Conservation (phyloP, 2,888 invertebrate species). For the Catocala fraxini region DNA sequence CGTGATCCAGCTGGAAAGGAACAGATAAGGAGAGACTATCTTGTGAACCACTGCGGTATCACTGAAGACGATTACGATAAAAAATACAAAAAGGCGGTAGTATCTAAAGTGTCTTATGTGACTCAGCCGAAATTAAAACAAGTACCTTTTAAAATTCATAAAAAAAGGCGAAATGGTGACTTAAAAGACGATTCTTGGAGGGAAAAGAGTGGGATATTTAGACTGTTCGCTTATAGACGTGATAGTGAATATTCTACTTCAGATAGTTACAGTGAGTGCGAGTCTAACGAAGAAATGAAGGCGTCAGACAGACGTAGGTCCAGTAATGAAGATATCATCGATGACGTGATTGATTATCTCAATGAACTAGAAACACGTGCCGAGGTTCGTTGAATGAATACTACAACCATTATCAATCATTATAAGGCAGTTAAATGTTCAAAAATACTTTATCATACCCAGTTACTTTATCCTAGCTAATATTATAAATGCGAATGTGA, state of each 20-base stretch:
- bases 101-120: conserved; percentile 58
- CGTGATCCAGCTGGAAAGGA: conserved; percentile 77
- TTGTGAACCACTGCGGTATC: conserved; percentile 78
- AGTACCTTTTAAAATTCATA: conserved; percentile 82
- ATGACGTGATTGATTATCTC: conserved; percentile 54
- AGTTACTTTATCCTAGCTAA: too few species aligned
- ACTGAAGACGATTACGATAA: conserved; percentile 78
- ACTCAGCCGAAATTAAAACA: conserved; percentile 73
- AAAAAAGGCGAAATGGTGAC: conserved; percentile 62
- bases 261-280: conserved; percentile 83
- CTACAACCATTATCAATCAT: background rate
- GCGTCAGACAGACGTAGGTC: conserved; percentile 36
- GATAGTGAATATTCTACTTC: conserved; percentile 78
- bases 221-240: conserved; percentile 71
- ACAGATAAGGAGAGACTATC: conserved; percentile 79
- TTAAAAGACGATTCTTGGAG: conserved; percentile 76
- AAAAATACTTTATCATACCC: too few species aligned
- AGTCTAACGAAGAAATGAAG: conserved; percentile 64
- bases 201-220: conserved; percentile 76
- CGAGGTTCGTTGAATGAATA: conserved; percentile 14
- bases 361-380: conserved; percentile 50
- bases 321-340: conserved; percentile 45
- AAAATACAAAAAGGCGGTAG: conserved; percentile 60
- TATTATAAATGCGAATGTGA: too few species aligned
- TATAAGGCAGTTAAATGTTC: too few species aligned